Base-by-base conservation (phyloP, 2,888 invertebrate species). In the Nomada lathburiana region DNA sequence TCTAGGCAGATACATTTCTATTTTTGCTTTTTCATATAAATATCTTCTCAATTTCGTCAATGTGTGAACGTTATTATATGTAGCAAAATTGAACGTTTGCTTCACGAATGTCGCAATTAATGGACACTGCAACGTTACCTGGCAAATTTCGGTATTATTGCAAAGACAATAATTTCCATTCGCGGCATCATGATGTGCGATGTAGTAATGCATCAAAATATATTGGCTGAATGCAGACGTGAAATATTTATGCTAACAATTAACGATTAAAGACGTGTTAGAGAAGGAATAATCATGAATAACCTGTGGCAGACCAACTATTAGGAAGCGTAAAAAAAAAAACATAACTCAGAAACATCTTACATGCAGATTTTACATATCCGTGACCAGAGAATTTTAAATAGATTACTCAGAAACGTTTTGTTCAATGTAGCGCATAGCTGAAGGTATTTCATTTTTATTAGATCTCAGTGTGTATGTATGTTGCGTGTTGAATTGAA, bases 301-400 rank as follows among this genome's bases (percentile, higher is more conserved):
- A 67, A 53, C 57, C 52, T 42, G n/a, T 75, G 79, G 18, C 75
- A 85, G 81, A 87, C 83, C 85, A 87, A 84, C 42, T 60, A 67
- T 67, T 80, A 83, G 55, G 42, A 63, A 67, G 11, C 18, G 60
- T 55, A 44, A 67, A 60, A 55, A 13, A 29, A 36, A 26, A 62
- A 10, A 60, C 50, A 59, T 42, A 64, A 63, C 16, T 47, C 55
- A 63, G 76, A 76, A 63, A 53, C 80, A 68, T 68, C 55, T 59
- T 71, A 85, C 63, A 70, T 69, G 76, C 82, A 86, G 67, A 78
- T 84, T 86, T 86, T 83, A 91, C 91, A 91, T 91, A 90, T 91
- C 91, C 85, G 76, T 81, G 84, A 83, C 73, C 86, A 84, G 73
- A 65, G 77, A 67, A 64, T 80, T 84, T 81, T 78, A 79, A 81